Evolutionary conservation across 2,888 invertebrate species (phyloP).

Genomic region (Amblyjoppa proteus): DNA sequence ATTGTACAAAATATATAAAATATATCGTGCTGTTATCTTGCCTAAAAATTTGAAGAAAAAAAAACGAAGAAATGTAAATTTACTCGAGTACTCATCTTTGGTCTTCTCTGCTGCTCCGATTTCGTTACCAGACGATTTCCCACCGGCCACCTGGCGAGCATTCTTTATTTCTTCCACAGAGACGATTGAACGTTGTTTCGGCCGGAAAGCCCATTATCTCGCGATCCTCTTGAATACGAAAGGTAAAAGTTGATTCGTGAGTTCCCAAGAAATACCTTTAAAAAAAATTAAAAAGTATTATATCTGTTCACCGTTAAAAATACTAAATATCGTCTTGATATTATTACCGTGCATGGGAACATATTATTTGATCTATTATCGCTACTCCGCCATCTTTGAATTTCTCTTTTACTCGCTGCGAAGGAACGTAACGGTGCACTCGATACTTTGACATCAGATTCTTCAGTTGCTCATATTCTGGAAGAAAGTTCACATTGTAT

Average conservation of each 20-base stretch:
- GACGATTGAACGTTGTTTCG: conserved; percentile 94
- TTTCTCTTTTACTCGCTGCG: conserved; percentile 85
- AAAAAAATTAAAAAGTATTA: conserved; percentile 57
- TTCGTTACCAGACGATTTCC: conserved; percentile 84
- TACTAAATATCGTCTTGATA: not conserved
- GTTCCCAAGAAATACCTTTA: conserved; percentile 94
- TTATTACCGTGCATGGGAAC: conserved; percentile 91
- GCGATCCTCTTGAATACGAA: conserved; percentile 98
- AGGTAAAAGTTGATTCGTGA: conserved; percentile 97
- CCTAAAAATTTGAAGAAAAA: not conserved
- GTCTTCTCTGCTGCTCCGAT: conserved; percentile 68
- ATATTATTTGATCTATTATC: conserved; percentile 98
- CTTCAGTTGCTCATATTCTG: conserved; percentile 86
- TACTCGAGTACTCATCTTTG: conserved; percentile 30
- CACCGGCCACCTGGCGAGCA: conserved; percentile 77
- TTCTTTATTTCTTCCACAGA: conserved; percentile 87
- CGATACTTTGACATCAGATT: conserved; percentile 84
- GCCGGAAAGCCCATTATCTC: conserved; percentile 96
- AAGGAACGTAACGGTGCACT: conserved; percentile 85
- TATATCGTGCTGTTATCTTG: conserved; percentile 26
- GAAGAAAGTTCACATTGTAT: conserved; percentile 55
- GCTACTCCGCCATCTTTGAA: conserved; percentile 95
- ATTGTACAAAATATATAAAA: conserved; percentile 24
- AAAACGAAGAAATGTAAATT: conserved; percentile 7
- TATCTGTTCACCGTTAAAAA: not conserved